These are phyloP conservation scores for Leptinotarsa rubiginosa DNA, from an alignment of 2,888 invertebrate species.

Conservation along the genomic window DNA sequence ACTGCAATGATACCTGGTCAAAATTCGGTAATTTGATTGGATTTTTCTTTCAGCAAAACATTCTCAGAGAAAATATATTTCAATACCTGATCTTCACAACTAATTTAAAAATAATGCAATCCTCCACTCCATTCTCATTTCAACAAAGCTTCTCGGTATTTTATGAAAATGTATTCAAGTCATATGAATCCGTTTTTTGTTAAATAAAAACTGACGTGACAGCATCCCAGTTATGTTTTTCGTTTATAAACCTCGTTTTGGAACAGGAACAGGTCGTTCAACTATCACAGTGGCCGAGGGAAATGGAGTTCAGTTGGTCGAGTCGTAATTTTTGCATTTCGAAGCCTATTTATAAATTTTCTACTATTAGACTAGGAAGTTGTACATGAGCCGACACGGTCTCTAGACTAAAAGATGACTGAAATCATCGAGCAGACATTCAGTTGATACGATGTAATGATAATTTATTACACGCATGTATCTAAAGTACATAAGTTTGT, in stretches of 20 bases:
- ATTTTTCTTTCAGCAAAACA: too few species aligned
- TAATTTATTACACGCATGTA: too few species aligned
- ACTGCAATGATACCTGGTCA: too few species aligned
- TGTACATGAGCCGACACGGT: constrained; percentile 39
- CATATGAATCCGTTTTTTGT: background rate
- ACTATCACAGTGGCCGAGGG: constrained; percentile 34
- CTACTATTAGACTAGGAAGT: constrained; percentile 51
- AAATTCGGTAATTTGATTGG: too few species aligned
- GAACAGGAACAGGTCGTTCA: constrained; percentile 37
- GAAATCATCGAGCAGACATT: constrained; percentile 10
- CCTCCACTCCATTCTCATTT: too few species aligned
- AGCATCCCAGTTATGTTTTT: background rate
- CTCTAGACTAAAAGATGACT: constrained; percentile 43
- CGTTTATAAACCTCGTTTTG: constrained; percentile 23
- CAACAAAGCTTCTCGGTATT: too few species aligned
- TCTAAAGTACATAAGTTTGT: too few species aligned
- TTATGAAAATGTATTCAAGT: background rate
- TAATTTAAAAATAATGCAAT: too few species aligned
- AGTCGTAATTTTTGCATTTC: constrained; percentile 32
- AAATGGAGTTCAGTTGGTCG: constrained; percentile 31
- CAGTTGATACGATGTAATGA: too few species aligned
- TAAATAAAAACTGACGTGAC: background rate
- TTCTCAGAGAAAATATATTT: too few species aligned
- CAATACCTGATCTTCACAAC: too few species aligned
- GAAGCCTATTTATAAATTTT: constrained; percentile 45